Conservation (phyloP, 1,140 invertebrate species). For the Brachionus rubens region DNA sequence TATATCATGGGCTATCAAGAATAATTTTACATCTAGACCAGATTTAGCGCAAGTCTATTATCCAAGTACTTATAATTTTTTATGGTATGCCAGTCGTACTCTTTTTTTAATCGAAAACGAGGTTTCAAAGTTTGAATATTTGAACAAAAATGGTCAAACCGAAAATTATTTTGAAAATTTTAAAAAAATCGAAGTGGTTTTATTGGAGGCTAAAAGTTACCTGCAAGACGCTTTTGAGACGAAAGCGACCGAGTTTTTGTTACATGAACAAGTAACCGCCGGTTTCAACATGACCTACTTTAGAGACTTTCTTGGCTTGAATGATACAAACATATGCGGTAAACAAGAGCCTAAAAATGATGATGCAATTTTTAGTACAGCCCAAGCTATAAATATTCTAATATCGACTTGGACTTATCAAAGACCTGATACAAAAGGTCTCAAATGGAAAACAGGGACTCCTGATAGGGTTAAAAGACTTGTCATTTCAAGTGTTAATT, state of each 20-base stretch:
- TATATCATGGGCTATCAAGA: conserved; percentile 52
- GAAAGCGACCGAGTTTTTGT: conserved; percentile 6
- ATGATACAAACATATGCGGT: conserved; percentile 50
- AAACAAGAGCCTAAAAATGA: conserved; percentile 50
- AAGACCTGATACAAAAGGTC: conserved; percentile 44
- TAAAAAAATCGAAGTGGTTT: conserved; percentile 46
- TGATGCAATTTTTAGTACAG: conserved; percentile 53
- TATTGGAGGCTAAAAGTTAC: conserved; percentile 29
- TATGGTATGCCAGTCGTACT: conserved; percentile 55
- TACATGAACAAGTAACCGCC: background rate
- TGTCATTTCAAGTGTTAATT: conserved; percentile 49
- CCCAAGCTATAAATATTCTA: conserved; percentile 52
- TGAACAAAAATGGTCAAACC: conserved; percentile 47
- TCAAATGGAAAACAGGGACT: conserved; percentile 49
- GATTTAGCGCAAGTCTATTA: conserved; percentile 56
- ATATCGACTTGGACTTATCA: conserved; percentile 50
- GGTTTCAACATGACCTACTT: conserved; percentile 49
- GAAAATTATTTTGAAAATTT: conserved; percentile 44
- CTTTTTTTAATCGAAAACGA: conserved; percentile 48
- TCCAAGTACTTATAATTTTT: conserved; percentile 54
- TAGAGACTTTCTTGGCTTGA: conserved; percentile 55
- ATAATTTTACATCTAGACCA: conserved; percentile 50
- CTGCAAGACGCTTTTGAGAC: conserved; percentile 40
- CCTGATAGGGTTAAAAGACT: conserved; percentile 50
- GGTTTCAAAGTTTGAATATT: background rate